Percentiles rank a stretch among this genome's conserved stretches.
Evolutionary conservation across 1,140 invertebrate species (phyloP).

Genomic region (Acromyrmex echinatior): DNA sequence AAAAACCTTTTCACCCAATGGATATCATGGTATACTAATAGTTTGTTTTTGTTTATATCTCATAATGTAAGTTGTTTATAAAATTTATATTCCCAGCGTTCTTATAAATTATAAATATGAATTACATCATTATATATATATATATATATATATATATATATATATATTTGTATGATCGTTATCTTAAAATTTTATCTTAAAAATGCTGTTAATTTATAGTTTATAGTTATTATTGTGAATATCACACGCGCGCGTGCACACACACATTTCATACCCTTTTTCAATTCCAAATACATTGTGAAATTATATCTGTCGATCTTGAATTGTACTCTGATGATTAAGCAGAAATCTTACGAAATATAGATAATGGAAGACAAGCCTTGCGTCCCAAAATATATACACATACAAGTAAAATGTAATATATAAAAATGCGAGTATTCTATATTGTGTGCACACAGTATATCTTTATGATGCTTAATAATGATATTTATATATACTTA

Average conservation of each 20-base stretch:
- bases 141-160: neutral
- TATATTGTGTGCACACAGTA: neutral
- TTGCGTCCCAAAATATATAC: constrained; percentile 59
- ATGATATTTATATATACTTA: constrained; percentile 53
- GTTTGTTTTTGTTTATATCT: neutral
- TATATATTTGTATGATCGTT: constrained; percentile 30
- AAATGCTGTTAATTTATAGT: neutral
- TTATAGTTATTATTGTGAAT: constrained; percentile 31
- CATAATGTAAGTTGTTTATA: neutral
- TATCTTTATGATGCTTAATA: constrained; percentile 32
- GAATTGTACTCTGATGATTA: constrained; percentile 15
- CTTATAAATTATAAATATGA: neutral
- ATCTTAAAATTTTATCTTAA: constrained; percentile 47
- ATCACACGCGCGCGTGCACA: constrained; percentile 37
- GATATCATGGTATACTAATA: neutral
- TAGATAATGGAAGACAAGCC: constrained; percentile 72
- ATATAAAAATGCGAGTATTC: constrained; percentile 23
- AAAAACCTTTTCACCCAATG: constrained; percentile 40
- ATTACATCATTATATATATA: neutral
- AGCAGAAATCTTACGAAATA: constrained; percentile 48
- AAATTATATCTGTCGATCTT: constrained; percentile 6
- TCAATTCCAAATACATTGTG: neutral
- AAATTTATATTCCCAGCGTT: constrained; percentile 12
- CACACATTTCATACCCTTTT: constrained; percentile 2
- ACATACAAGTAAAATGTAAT: constrained; percentile 62